Conservation (phyloP, 2,888 invertebrate genomes). For the Mythimna vitellina region DNA sequence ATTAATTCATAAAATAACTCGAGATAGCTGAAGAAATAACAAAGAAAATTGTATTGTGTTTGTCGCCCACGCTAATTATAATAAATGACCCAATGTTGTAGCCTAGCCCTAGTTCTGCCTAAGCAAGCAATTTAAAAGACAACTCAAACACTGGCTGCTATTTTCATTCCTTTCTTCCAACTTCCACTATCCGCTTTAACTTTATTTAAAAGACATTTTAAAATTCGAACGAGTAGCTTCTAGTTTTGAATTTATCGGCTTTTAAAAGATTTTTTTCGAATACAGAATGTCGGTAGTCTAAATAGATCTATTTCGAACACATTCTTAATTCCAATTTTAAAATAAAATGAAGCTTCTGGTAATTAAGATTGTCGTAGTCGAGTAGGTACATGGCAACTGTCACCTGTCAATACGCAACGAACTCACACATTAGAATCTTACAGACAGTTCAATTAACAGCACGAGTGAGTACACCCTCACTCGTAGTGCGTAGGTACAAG, state of each 20-base stretch:
- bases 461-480: constrained; percentile 38
- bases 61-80: constrained; percentile 49
- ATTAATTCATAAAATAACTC: constrained; percentile 31
- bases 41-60: constrained; percentile 50
- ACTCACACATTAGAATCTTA: constrained; percentile 45
- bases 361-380: constrained; percentile 10
- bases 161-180: constrained; percentile 56
- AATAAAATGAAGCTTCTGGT: constrained; percentile 8
- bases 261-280: constrained; percentile 39
- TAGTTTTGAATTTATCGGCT: constrained; percentile 43
- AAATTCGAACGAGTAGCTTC: constrained; percentile 49
- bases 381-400: constrained; percentile 33
- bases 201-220: constrained; percentile 56
- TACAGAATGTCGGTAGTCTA: constrained; percentile 14
- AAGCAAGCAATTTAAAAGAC: constrained; percentile 61
- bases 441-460: constrained; percentile 57
- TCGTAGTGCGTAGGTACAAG: constrained; percentile 64
- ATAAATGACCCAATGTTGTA: constrained; percentile 51
- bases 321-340: constrained; percentile 24
- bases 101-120: constrained; percentile 48
- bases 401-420: constrained; percentile 29
- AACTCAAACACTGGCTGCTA: constrained; percentile 58
- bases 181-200: constrained; percentile 52
- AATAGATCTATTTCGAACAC: constrained; percentile 22
- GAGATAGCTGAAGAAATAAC: constrained; percentile 33